Base-by-base conservation (phyloP, 2,888 invertebrate genomes). In the Tachina grossa region DNA sequence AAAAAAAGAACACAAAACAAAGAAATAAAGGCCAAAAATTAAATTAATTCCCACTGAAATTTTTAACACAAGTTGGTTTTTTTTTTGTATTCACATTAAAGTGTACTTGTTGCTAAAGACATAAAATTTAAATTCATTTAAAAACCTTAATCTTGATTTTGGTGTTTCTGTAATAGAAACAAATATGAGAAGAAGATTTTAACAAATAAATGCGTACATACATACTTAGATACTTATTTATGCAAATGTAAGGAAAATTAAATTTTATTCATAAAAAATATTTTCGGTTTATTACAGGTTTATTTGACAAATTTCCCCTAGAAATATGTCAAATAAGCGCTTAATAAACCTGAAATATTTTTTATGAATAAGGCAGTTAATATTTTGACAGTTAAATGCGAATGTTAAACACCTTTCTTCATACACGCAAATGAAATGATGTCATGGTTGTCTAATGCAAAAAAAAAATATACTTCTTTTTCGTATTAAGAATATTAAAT, bases 111-210 rank as follows among this genome's bases (percentile, higher is more conserved):
- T 55, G 84, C 59, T 84, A 53, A 66, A 51, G 49, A 31, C 22
- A 79, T 69, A 51, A 57, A 55, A 55, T 57, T 63, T 61, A 66
- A 49, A 55, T 75, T 13, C 9, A 61, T 72, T 45, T 22, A 49
- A n/a, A 81, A 45, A 61, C 68, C 66, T 47, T 79, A 61, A 47
- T 69, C 72, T 41, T 31, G 53, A 83, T 83, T 66, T 55, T 45
- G 66, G 47, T 57, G 9, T 43, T 57, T 39, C 11, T 57, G 39
- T 43, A 16, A 14, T 61, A 69, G 5, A n/a, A 53, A 57, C 14
- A 53, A 51, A 55, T 13, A 63, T 63, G 22, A 63, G 31, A 43
- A 51, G 22, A 16, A 78, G n/a, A 59, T n/a, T 22, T 31, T 31
- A 31, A 31, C 2, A 31, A 1, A 31, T 31, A 31, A 31, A 31